Evolutionary conservation across 2,797 vertebrate species (phyloP).

Genomic region (Spizella passerina): DNA sequence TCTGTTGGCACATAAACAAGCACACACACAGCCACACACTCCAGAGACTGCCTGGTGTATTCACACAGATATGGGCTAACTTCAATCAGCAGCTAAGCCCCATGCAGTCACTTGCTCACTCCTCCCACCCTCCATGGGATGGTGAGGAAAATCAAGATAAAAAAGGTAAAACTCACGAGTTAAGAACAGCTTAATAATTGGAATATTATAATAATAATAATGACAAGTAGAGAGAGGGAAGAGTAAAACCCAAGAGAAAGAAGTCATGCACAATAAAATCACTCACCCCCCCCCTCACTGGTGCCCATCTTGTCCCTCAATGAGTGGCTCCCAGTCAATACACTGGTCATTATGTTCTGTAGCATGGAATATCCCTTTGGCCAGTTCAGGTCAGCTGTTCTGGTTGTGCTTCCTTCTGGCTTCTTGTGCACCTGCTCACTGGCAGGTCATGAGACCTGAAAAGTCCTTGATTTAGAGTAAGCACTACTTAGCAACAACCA

Average conservation of each 20-base stretch:
- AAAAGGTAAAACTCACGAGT: neutral
- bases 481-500: neutral
- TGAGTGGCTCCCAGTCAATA: neutral
- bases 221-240: neutral
- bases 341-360: neutral
- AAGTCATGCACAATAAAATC: neutral
- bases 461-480: neutral
- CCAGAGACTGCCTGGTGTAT: neutral
- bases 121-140: neutral
- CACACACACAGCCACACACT: fast-evolving
- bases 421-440: neutral
- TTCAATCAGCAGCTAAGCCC: neutral
- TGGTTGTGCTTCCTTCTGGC: neutral
- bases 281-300: neutral
- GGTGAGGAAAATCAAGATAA: neutral
- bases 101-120: neutral
- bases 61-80: neutral
- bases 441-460: neutral
- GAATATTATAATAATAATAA: neutral
- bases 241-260: neutral
- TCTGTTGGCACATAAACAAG: neutral
- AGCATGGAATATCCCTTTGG: neutral
- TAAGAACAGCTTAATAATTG: neutral
- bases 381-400: neutral
- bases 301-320: neutral